A percentile compares a stretch with the other conserved stretches of the same genome.
Conservation (phyloP, 2,797 vertebrate species). For the Rhadinocentrus ornatus region DNA sequence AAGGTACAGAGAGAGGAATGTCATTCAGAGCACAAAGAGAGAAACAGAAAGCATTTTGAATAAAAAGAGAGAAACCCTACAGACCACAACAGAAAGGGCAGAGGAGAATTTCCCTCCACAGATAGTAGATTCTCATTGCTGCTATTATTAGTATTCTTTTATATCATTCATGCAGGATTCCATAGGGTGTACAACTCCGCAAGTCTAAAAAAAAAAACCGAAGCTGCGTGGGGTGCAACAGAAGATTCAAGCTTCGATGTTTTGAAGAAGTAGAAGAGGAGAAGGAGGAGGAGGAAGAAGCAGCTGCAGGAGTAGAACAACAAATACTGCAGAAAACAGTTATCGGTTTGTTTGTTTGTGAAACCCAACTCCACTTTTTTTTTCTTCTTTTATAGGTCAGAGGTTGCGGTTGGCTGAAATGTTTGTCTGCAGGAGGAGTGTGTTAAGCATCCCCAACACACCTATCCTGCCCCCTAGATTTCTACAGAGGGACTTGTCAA, state of each 20-base stretch:
- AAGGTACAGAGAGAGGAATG: slow-evolving; percentile 66
- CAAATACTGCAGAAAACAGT: slow-evolving; percentile 83
- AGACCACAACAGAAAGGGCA: slow-evolving; percentile 77
- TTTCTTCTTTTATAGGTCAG: slow-evolving; percentile 63
- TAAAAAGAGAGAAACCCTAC: slow-evolving; percentile 71
- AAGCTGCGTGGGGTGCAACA: slow-evolving; percentile 83
- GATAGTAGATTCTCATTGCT: slow-evolving; percentile 83
- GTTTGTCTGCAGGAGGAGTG: slow-evolving; percentile 62
- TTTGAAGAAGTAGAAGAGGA: slow-evolving; percentile 78
- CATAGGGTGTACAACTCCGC: slow-evolving; percentile 79
- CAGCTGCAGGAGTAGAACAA: slow-evolving; percentile 79
- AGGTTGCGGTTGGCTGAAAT: slow-evolving; percentile 63
- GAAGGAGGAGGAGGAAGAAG: slow-evolving; percentile 65
- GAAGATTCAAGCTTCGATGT: slow-evolving; percentile 86
- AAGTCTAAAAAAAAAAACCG: slow-evolving; percentile 77
- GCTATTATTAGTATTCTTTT: slow-evolving; percentile 73
- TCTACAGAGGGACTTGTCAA: slow-evolving; percentile 50
- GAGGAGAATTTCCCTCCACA: slow-evolving; percentile 66
- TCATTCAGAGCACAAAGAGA: slow-evolving; percentile 66
- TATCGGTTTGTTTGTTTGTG: slow-evolving; percentile 67
- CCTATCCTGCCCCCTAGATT: slow-evolving; percentile 53
- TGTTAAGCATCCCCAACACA: slow-evolving; percentile 44
- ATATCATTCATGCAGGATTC: slow-evolving; percentile 87
- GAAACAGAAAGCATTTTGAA: slow-evolving; percentile 68
- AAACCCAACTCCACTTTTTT: slow-evolving; percentile 64